Conservation (phyloP, 2,888 invertebrate genomes). For the Tipula helvola region DNA sequence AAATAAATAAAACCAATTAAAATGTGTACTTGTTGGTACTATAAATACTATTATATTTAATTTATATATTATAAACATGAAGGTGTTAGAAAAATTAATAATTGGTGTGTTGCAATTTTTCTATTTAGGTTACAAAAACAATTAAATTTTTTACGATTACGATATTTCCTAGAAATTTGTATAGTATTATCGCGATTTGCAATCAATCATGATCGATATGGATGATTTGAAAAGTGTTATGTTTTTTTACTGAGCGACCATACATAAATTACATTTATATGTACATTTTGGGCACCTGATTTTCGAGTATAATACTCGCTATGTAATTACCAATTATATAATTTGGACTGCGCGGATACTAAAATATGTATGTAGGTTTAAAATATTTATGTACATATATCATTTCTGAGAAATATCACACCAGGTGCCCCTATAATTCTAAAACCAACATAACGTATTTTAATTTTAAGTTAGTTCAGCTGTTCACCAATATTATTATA, state of each 20-base stretch:
- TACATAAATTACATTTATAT: not conserved
- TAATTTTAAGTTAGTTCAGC: not conserved
- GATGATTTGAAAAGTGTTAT: not conserved
- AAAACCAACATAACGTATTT: not conserved
- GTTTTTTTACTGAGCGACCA: not conserved
- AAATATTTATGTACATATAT: not conserved
- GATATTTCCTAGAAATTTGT: not conserved
- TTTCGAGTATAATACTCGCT: not conserved
- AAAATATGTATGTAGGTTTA: not conserved
- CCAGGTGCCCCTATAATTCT: not conserved
- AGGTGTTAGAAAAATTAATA: not conserved
- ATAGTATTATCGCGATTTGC: not conserved
- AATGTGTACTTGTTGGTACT: not conserved
- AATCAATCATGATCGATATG: not conserved
- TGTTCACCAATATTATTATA: not conserved
- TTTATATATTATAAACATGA: not conserved
- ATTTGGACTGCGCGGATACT: not conserved
- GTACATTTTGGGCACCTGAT: not conserved
- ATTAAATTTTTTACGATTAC: not conserved
- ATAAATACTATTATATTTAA: not conserved
- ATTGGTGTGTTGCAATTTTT: not conserved
- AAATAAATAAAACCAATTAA: not conserved
- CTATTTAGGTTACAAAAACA: conserved; percentile 4
- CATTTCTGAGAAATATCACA: not conserved
- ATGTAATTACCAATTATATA: not conserved